phyloP scores from a whole-genome alignment of 2,888 invertebrate species.

The Athalia cordata region DNA sequence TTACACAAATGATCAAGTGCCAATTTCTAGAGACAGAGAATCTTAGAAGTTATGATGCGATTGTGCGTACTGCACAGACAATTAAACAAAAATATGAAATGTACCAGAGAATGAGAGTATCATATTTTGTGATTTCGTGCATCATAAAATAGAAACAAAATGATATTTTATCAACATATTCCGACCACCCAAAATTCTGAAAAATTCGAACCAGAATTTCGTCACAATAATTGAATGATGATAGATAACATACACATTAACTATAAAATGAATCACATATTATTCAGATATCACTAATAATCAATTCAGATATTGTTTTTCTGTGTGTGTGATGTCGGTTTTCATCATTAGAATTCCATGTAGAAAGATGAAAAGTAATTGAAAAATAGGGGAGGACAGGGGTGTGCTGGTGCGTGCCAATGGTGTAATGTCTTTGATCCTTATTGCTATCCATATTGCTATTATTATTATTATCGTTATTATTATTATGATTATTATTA shows the following conservation, averaged over 20 bases:
- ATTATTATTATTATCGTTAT: background rate
- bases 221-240: constrained; percentile 12
- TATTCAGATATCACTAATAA: constrained; percentile 17
- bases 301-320: constrained; percentile 30
- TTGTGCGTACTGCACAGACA: background rate
- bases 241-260: constrained; percentile 31
- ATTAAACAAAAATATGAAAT: constrained; percentile 17
- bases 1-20: constrained; percentile 22
- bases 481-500: constrained; percentile 5
- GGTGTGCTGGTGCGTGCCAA: constrained; percentile 39
- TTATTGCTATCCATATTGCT: background rate
- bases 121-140: background rate
- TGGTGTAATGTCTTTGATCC: constrained; percentile 1
- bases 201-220: constrained; percentile 9
- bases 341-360: constrained; percentile 1
- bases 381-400: constrained; percentile 17
- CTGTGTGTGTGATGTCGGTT: constrained; percentile 34
- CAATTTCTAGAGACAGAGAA: constrained; percentile 29
- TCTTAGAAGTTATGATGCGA: constrained; percentile 3
- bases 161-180: constrained; percentile 14
- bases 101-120: constrained; percentile 1
- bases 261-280: constrained; percentile 1
- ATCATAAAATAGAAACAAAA: background rate
- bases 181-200: background rate
- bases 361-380: background rate